phyloP scores from a whole-genome alignment of 2,113 vertebrate species.

The Pampusana beccarii region DNA sequence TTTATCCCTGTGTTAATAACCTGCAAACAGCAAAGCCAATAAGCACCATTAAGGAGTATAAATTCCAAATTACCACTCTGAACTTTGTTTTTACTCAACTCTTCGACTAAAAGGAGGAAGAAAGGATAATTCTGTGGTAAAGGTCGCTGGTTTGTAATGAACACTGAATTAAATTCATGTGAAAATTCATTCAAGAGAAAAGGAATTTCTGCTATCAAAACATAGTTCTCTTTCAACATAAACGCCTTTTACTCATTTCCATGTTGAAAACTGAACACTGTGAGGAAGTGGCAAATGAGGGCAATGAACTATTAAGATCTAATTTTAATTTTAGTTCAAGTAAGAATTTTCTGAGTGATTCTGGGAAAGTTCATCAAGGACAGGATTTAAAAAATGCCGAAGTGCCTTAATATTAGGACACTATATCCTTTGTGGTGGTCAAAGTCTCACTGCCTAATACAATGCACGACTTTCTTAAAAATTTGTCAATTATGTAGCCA shows the following conservation, averaged over 20 bases:
- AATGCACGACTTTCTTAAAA: background rate
- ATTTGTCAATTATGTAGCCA: background rate
- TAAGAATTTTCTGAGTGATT: background rate
- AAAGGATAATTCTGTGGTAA: background rate
- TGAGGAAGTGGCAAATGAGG: background rate
- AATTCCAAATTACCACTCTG: background rate
- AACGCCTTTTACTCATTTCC: background rate
- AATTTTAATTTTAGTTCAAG: background rate
- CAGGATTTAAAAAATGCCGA: background rate
- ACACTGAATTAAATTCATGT: background rate
- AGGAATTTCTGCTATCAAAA: background rate
- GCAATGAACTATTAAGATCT: background rate
- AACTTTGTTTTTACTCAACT: background rate
- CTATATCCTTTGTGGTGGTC: background rate
- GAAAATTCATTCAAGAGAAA: background rate
- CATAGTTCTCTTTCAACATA: fast-evolving
- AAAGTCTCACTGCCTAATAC: background rate
- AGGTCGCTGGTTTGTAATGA: background rate
- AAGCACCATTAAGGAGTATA: background rate
- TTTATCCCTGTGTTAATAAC: constrained; percentile 98
- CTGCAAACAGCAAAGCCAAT: constrained; percentile 67
- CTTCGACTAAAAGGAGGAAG: background rate
- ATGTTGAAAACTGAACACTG: background rate
- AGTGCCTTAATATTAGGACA: background rate
- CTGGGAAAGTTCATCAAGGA: background rate